A percentile compares a stretch with the other conserved stretches of the same genome.
These are phyloP conservation scores for Meiosimyza decipiens DNA, from an alignment of 2,888 invertebrate genomes.

Conservation along the genomic window DNA sequence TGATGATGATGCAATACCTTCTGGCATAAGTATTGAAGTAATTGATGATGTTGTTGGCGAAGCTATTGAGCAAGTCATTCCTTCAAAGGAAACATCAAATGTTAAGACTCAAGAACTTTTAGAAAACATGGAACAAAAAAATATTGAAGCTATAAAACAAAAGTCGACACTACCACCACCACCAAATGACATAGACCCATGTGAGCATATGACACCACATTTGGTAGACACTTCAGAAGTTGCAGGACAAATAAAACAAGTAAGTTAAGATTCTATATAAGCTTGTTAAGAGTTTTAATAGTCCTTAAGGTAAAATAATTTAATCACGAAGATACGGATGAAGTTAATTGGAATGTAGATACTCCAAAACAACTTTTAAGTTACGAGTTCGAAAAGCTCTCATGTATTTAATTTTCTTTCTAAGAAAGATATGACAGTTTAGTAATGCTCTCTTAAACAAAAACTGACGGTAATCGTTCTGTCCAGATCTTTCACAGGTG, in stretches of 20 bases:
- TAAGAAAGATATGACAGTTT: too few relatives aligned
- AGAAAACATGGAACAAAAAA: background rate
- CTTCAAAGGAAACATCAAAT: too few relatives aligned
- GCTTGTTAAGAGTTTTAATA: background rate
- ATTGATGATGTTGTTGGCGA: slow-evolving; percentile 2
- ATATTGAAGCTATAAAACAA: slow-evolving; percentile 22
- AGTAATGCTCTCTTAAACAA: too few relatives aligned
- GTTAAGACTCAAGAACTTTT: too few relatives aligned
- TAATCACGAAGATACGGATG: too few relatives aligned
- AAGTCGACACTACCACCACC: slow-evolving; percentile 22
- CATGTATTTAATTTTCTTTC: too few relatives aligned
- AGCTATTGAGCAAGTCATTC: background rate
- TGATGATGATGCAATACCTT: slow-evolving; percentile 31
- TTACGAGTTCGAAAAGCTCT: too few relatives aligned
- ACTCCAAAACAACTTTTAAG: too few relatives aligned
- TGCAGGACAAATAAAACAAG: slow-evolving; percentile 74
- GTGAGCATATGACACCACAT: slow-evolving; percentile 72
- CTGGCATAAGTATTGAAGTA: slow-evolving; percentile 37
- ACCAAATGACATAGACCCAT: slow-evolving; percentile 55
- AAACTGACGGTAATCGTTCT: too few relatives aligned
- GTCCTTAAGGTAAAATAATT: background rate
- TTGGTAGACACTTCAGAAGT: slow-evolving; percentile 74
- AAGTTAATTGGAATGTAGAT: too few relatives aligned
- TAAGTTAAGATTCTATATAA: slow-evolving; percentile 52
- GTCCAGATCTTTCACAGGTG: too few relatives aligned